These are phyloP conservation scores for Paraescarpia echinospica DNA, from an alignment of 1,140 invertebrate species.

Conservation along the genomic window DNA sequence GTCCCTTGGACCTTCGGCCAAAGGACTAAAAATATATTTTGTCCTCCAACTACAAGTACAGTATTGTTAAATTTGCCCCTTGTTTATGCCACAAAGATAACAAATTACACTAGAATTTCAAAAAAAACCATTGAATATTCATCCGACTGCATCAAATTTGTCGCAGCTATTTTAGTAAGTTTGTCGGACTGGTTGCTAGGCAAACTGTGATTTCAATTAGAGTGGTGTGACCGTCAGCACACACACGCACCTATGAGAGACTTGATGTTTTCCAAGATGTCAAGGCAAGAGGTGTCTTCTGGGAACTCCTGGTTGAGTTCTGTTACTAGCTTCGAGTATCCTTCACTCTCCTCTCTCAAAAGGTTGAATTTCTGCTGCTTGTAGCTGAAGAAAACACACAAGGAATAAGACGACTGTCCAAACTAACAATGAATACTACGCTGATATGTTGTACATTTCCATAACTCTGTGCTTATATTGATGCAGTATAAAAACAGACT, in stretches of 20 bases:
- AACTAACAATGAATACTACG: not conserved
- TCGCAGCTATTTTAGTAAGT: too few relatives aligned
- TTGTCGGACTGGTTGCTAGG: too few relatives aligned
- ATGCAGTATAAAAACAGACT: not conserved
- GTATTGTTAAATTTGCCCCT: too few relatives aligned
- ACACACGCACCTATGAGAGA: slow-evolving; percentile 32
- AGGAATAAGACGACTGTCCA: not conserved
- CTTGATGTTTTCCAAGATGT: slow-evolving; percentile 25
- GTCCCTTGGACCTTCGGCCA: too few relatives aligned
- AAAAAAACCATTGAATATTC: too few relatives aligned
- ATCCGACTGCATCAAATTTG: too few relatives aligned
- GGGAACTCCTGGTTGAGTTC: slow-evolving; percentile 66
- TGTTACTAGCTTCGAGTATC: slow-evolving; percentile 95
- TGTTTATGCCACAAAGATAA: too few relatives aligned
- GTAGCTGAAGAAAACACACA: slow-evolving; percentile 70
- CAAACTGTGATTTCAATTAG: too few relatives aligned
- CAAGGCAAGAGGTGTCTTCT: not conserved
- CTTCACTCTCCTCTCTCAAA: slow-evolving; percentile 97
- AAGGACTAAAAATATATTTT: too few relatives aligned
- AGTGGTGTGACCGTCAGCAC: not conserved
- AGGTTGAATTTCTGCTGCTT: slow-evolving; percentile 99
- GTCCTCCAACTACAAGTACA: too few relatives aligned
- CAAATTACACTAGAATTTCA: too few relatives aligned
- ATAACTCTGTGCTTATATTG: not conserved
- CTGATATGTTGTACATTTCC: not conserved